Base-by-base conservation (phyloP, 1,140 invertebrate species). In the Reticulitermes speratus region DNA sequence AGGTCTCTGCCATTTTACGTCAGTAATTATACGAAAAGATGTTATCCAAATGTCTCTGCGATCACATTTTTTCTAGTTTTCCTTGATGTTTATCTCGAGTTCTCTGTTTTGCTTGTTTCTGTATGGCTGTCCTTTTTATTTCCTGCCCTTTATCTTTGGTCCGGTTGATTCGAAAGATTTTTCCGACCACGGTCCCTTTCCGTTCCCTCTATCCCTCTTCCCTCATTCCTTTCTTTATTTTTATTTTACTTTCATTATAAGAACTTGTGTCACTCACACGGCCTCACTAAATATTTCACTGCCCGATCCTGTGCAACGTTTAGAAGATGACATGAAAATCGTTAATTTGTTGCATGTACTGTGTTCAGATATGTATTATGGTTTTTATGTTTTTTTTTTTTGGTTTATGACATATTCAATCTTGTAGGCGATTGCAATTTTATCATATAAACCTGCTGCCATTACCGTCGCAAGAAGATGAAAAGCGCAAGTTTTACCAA, bases 11-110 rank as follows among this genome's bases (percentile, higher is more conserved):
- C 65, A 75, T 75, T 75, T 75, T 75, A 75, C 14, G n/a, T 75
- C n/a, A 30, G 65, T 75, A 75, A 75, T 75, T 75, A 75, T 25
- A 75, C n/a, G 65, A 75, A 75, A 75, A 75, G 65, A 75, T 30
- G 65, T 9, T 16, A 75, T 75, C 65, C 65, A 75, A 75, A 75
- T 30, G 2, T 75, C 65, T 75, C 65, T 75, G 11, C 65, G n/a
- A 30, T 3, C 65, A 75, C 30, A 6, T 75, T 30, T 75, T 30
- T 75, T 75, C 14, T 30, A 75, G 65, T 7, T 75, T 75, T 75
- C 9, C 65, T 75, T 30, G 59, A 65, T 30, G 25, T 25, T 75
- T 75, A 75, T 75, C n/a, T 30, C 65, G 65, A 14, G 9, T 30
- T 23, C 59, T 65, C 59, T 65, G 59, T 65, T 23, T 65, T 23